A percentile compares a stretch with the other conserved stretches of the same genome.
phyloP scores from a whole-genome alignment of 2,888 invertebrate species.

The Heteropelma amictum region DNA sequence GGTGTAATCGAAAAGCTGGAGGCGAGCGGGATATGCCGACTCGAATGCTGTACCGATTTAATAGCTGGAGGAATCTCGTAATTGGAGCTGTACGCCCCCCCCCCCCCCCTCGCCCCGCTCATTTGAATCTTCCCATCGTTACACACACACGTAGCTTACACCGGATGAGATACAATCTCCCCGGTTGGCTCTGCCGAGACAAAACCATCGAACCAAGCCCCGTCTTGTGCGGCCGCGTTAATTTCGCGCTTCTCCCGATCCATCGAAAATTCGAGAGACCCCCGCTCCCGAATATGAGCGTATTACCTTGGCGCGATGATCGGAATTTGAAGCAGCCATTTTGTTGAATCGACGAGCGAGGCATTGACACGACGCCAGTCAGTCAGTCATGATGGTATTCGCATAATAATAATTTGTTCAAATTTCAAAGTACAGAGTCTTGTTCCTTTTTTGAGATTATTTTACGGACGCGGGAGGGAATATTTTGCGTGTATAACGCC shows the following conservation, averaged over 20 bases:
- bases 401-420: no score
- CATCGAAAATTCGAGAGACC: slow-evolving; percentile 27
- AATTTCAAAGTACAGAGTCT: no score
- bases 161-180: slow-evolving; percentile 41
- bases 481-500: no score
- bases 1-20: background rate
- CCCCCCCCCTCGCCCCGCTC: no score
- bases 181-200: no score
- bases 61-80: slow-evolving; percentile 51
- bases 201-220: slow-evolving; percentile 38
- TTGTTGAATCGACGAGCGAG: background rate
- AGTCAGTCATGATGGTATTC: no score
- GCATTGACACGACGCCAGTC: no score
- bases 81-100: slow-evolving; percentile 47
- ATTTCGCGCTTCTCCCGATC: slow-evolving; percentile 36
- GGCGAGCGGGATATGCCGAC: slow-evolving; percentile 1
- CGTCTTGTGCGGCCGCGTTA: slow-evolving; percentile 45
- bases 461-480: no score
- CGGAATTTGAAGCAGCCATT: background rate
- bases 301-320: background rate
- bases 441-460: no score
- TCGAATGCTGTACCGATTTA: slow-evolving; percentile 38
- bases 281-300: background rate
- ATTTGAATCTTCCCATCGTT: slow-evolving; percentile 32
- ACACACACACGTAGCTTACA: slow-evolving; percentile 3